Evolutionary conservation across 2,888 invertebrate species (phyloP).

Genomic region (Lamproptera curius): DNA sequence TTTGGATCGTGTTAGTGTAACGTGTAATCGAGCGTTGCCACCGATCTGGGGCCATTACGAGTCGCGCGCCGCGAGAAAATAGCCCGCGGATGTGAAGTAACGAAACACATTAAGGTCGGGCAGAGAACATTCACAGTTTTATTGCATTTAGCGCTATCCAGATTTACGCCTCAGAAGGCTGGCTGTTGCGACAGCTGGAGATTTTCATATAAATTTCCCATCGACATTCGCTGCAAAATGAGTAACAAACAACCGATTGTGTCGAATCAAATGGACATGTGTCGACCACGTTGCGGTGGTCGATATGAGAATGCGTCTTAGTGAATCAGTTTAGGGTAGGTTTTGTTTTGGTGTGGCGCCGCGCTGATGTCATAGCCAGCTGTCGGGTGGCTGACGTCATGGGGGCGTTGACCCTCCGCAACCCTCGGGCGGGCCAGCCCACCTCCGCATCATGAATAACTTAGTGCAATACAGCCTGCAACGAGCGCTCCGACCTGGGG

Average conservation of each 20-base stretch:
- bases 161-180: conserved; percentile 5
- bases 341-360: conserved; percentile 48
- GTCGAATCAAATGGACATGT: conserved; percentile 52
- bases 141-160: conserved; percentile 1
- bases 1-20: conserved; percentile 5
- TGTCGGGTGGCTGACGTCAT: conserved; percentile 75
- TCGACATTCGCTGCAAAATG: conserved; percentile 49
- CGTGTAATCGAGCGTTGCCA: conserved; percentile 5
- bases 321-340: conserved; percentile 46
- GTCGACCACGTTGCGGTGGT: conserved; percentile 47
- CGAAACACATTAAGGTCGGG: conserved; percentile 2
- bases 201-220: conserved; percentile 26
- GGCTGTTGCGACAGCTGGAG: conserved; percentile 33
- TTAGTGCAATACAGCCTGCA: conserved; percentile 52
- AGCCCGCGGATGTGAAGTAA: background rate
- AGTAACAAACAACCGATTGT: conserved; percentile 57
- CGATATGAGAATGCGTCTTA: conserved; percentile 55
- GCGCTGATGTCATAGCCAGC: conserved; percentile 70
- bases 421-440: conserved; percentile 52
- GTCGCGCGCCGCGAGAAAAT: conserved; percentile 6
- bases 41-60: background rate
- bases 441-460: conserved; percentile 64
- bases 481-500: conserved; percentile 58
- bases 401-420: conserved; percentile 60
- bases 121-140: conserved; percentile 2